phyloP scores from a whole-genome alignment of 1,140 invertebrate genomes.

The Megalonaias nervosa region DNA sequence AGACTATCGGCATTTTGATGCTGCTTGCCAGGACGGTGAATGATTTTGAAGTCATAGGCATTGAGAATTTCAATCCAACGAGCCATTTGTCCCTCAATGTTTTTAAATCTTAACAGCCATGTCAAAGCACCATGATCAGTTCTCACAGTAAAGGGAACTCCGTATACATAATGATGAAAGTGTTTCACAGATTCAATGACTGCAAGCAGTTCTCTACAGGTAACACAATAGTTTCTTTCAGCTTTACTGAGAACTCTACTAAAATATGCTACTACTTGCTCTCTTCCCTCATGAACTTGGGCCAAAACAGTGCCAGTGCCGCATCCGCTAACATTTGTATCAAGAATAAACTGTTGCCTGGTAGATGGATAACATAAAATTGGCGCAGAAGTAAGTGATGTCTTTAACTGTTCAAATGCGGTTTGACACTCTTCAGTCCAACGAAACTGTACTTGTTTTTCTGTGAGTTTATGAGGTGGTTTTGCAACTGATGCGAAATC shows the following conservation, averaged over 20 bases:
- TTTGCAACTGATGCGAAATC: conserved; percentile 30
- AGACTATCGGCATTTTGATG: conserved; percentile 14
- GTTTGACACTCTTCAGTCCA: conserved; percentile 34
- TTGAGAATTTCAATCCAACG: conserved; percentile 20
- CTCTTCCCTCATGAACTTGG: conserved; percentile 46
- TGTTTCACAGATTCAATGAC: conserved; percentile 16
- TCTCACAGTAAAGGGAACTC: not conserved
- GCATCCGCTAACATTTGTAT: too few relatives aligned
- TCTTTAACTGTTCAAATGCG: conserved; percentile 38
- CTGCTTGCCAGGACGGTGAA: conserved; percentile 17
- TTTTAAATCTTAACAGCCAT: conserved; percentile 34
- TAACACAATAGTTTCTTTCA: conserved; percentile 68
- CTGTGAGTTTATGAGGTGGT: conserved; percentile 27
- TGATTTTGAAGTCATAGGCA: conserved; percentile 19
- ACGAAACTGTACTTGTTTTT: conserved; percentile 22
- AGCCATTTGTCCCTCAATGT: conserved; percentile 36
- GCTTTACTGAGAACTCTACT: conserved; percentile 12
- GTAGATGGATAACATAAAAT: too few relatives aligned
- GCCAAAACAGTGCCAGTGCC: not conserved
- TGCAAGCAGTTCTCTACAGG: conserved; percentile 45
- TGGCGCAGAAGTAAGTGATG: not conserved
- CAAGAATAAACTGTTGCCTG: too few relatives aligned
- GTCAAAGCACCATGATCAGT: conserved; percentile 34
- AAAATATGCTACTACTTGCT: conserved; percentile 43
- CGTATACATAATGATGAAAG: too few relatives aligned